Conservation (phyloP, 2,113 vertebrate species). For the Chaetodon trifascialis region DNA sequence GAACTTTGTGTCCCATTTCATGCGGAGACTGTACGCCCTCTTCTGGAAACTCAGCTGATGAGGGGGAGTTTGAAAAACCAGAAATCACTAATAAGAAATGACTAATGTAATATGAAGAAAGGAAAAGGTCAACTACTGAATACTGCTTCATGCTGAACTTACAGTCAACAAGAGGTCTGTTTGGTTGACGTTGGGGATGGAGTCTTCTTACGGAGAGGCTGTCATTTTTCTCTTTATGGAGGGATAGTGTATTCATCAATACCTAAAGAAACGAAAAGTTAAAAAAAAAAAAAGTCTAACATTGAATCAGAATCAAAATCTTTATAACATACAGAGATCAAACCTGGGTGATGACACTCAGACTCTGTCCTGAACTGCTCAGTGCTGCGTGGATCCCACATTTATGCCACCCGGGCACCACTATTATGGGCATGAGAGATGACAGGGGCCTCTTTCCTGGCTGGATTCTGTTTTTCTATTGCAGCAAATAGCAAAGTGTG, state of each 20-base stretch:
- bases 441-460: slow-evolving; percentile 85
- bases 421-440: slow-evolving; percentile 87
- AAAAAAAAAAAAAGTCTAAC: not conserved
- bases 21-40: slow-evolving; percentile 80
- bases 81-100: not conserved
- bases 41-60: slow-evolving; percentile 85
- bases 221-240: slow-evolving; percentile 87
- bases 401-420: slow-evolving; percentile 82
- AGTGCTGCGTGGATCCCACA: slow-evolving; percentile 89
- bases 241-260: slow-evolving; percentile 84
- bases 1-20: slow-evolving; percentile 79
- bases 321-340: not conserved
- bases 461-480: slow-evolving; percentile 83
- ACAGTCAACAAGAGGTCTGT: slow-evolving; percentile 85
- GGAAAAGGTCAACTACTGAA: not conserved
- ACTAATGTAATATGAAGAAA: not conserved
- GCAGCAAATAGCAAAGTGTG: slow-evolving; percentile 9
- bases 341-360: slow-evolving; percentile 87
- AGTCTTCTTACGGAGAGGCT: slow-evolving; percentile 86
- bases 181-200: slow-evolving; percentile 84
- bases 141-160: slow-evolving; percentile 67
- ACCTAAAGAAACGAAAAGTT: slow-evolving; percentile 76
- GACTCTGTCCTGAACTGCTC: slow-evolving; percentile 83
- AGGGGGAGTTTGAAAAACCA: not conserved
- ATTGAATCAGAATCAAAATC: not conserved